Base-by-base conservation (phyloP, 2,888 invertebrate species). In the Trichacis sp. region DNA sequence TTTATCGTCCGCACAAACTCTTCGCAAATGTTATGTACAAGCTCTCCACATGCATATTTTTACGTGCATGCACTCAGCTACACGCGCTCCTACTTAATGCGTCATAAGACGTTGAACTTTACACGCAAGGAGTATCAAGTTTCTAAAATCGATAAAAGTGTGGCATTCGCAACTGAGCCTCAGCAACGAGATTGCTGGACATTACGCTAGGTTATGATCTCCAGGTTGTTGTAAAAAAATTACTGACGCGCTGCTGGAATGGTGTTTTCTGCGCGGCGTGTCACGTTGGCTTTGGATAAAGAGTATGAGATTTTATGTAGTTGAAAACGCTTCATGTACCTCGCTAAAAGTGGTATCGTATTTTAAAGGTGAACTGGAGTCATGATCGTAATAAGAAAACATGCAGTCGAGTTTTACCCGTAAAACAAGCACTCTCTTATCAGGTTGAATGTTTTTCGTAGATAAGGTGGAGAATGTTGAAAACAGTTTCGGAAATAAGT, bases 71-170 rank as follows among this genome's bases (percentile, higher is more conserved):
- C 53, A 50, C 19, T 36, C 17, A 40, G 38, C 18, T 18, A 19
- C 43, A 43, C 43, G 36, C 45, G n/a, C 33, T n/a, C 24, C 49
- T 47, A 54, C 49, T 29, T 54, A 43, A 54, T 58, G 69, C 61
- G 69, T 73, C 68, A 70, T 68, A 70, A 73, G 71, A 71, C 71
- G 73, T 70, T 70, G 73, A 73, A 71, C 71, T 68, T 71, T 62
- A 66, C 66, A 66, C 59, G 66, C 66, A 52, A 57, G 51, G 64
- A 56, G 61, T 62, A 64, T 69, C 66, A 64, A 60, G 60, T 69
- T 66, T 69, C 64, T 69, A 48, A 58, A 69, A 69, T 69, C 69
- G 64, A 69, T 69, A 69, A 59, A 58, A 47, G 42, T 30, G 48
- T 42, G 54, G 56, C 59, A 59, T 58, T 53, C 63, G 55, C 55